Percentiles rank a stretch among this genome's conserved stretches.
Conservation (phyloP, 2,888 invertebrate species). For the Galeruca laticollis region DNA sequence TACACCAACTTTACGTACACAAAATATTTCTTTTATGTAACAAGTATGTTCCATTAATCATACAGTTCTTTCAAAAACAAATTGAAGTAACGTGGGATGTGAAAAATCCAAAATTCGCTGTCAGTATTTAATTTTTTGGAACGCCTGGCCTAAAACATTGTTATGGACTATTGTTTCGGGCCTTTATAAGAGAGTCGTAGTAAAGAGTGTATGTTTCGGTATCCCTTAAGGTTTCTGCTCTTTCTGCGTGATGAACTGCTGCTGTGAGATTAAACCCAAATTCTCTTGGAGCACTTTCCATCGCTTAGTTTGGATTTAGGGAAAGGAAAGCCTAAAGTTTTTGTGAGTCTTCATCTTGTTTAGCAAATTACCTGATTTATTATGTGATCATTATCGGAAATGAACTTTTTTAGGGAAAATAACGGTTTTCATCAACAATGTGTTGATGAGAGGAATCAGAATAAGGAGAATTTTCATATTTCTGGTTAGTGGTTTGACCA, state of each 20-base stretch:
- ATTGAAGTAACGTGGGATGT: too few species aligned
- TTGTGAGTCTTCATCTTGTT: conserved; percentile 59
- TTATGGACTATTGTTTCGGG: conserved; percentile 5
- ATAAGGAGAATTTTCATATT: too few species aligned
- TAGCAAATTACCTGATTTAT: conserved; percentile 56
- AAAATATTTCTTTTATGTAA: too few species aligned
- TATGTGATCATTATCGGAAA: conserved; percentile 59
- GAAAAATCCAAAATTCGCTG: too few species aligned
- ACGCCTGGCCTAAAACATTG: conserved; percentile 14
- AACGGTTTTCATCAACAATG: too few species aligned
- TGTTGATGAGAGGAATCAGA: too few species aligned
- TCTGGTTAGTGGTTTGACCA: too few species aligned
- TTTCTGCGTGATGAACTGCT: conserved; percentile 60
- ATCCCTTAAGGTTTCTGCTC: conserved; percentile 52
- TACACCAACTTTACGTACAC: too few species aligned
- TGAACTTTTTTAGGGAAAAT: too few species aligned
- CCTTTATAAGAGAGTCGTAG: conserved; percentile 38
- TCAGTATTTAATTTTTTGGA: background rate
- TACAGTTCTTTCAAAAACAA: too few species aligned
- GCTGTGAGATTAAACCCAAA: conserved; percentile 54
- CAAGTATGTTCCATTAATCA: too few species aligned
- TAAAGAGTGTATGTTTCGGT: conserved; percentile 55
- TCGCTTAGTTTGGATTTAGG: conserved; percentile 62
- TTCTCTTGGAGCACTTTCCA: conserved; percentile 58
- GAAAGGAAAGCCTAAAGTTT: conserved; percentile 57